Evolutionary conservation across 2,797 vertebrate genomes (phyloP).

Genomic region (Novumbra hubbsi): DNA sequence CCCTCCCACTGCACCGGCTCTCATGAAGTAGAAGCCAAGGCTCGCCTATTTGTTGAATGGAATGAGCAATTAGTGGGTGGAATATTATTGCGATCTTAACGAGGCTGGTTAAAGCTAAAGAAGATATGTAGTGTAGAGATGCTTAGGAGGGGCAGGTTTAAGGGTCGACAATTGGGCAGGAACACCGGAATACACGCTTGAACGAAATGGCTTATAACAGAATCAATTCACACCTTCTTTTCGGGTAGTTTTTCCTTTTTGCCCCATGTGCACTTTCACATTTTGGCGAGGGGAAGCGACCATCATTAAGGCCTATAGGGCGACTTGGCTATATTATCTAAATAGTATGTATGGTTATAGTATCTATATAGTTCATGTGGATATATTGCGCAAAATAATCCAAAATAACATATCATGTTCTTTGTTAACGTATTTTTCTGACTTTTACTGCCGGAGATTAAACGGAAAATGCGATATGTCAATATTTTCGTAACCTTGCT

Average conservation of each 20-base stretch:
- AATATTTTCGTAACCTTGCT: slow-evolving; percentile 24
- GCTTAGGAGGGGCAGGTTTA: slow-evolving; percentile 62
- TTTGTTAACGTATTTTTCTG: background rate
- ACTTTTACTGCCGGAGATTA: background rate
- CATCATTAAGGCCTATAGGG: slow-evolving; percentile 70
- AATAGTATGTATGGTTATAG: background rate
- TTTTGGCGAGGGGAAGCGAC: slow-evolving; percentile 69
- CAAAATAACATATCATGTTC: slow-evolving; percentile 35
- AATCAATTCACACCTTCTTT: slow-evolving; percentile 81
- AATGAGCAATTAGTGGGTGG: slow-evolving; percentile 93
- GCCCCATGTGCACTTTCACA: slow-evolving; percentile 75
- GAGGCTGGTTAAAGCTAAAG: slow-evolving; percentile 85
- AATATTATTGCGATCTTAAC: slow-evolving; percentile 92
- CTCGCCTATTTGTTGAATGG: slow-evolving; percentile 88
- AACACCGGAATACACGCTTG: slow-evolving; percentile 66
- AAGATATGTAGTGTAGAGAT: slow-evolving; percentile 81
- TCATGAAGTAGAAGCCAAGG: slow-evolving; percentile 83
- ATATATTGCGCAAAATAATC: slow-evolving; percentile 11
- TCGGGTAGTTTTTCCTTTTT: slow-evolving; percentile 75
- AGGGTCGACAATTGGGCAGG: slow-evolving; percentile 78
- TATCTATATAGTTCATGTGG: background rate
- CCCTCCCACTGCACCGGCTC: slow-evolving; percentile 81
- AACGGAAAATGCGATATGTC: slow-evolving; percentile 3
- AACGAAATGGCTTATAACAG: slow-evolving; percentile 75
- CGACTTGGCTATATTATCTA: background rate